Evolutionary conservation across 2,888 invertebrate species (phyloP).

Genomic region (Diplazon laetatorius): DNA sequence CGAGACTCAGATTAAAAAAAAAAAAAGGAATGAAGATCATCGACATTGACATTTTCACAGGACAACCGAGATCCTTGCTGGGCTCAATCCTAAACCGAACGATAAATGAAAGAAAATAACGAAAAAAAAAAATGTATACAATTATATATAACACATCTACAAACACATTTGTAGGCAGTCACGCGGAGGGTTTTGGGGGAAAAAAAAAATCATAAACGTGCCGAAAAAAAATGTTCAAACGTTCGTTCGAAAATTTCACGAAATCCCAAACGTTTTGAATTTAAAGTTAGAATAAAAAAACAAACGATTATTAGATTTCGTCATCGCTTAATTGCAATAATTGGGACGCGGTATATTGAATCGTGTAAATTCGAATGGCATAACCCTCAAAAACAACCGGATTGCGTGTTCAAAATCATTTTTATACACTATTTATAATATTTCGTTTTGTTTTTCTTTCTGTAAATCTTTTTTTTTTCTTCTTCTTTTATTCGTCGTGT

Average conservation of each 20-base stretch:
- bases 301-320: constrained; percentile 1
- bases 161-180: too few relatives aligned
- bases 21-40: background rate
- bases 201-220: constrained; percentile 37
- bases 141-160: too few relatives aligned
- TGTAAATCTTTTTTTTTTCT: too few relatives aligned
- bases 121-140: too few relatives aligned
- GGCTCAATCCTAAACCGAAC: constrained; percentile 73
- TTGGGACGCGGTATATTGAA: constrained; percentile 42
- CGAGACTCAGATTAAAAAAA: background rate
- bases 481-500: too few relatives aligned
- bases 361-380: constrained; percentile 35
- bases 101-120: constrained; percentile 78
- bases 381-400: constrained; percentile 44
- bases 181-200: background rate
- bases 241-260: too few relatives aligned
- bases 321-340: constrained; percentile 9
- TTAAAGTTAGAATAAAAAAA: background rate
- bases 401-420: constrained; percentile 54
- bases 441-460: constrained; percentile 48
- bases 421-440: constrained; percentile 63
- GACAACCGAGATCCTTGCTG: constrained; percentile 31
- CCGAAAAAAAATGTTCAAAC: background rate
- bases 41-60: constrained; percentile 11
- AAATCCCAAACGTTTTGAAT: background rate